Evolutionary conservation across 2,797 vertebrate species (phyloP).

Genomic region (Alosa sapidissima): DNA sequence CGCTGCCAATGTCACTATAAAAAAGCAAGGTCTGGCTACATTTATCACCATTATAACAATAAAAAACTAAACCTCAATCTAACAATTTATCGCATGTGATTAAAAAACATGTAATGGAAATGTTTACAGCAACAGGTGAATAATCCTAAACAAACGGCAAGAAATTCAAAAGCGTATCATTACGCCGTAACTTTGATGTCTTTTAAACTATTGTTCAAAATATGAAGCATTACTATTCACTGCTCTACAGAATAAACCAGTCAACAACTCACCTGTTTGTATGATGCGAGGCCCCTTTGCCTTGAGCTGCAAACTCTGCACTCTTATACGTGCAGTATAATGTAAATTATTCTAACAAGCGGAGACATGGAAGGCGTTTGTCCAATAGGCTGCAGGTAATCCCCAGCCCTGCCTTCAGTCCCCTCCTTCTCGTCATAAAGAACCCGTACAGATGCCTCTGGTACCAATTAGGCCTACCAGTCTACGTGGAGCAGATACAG

Average conservation of each 20-base stretch:
- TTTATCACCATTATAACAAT: neutral
- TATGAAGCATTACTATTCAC: neutral
- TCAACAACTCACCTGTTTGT: neutral
- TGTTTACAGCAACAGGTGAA: neutral
- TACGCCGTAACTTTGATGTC: neutral
- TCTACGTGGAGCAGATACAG: neutral
- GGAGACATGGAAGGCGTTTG: neutral
- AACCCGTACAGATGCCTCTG: neutral
- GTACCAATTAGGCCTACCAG: neutral
- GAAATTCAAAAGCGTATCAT: neutral
- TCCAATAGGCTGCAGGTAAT: conserved; percentile 15
- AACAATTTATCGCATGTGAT: too few relatives aligned
- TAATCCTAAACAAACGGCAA: neutral
- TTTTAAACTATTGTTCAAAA: neutral
- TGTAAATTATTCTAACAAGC: neutral
- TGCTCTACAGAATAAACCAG: neutral
- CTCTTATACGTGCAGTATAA: neutral
- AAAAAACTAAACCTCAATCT: neutral
- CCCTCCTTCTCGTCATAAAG: neutral
- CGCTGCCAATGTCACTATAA: neutral
- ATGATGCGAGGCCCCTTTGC: neutral
- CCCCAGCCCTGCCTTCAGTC: neutral
- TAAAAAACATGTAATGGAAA: neutral
- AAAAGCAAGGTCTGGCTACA: neutral
- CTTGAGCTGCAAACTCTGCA: neutral